Conservation (phyloP, 2,113 vertebrate species). For the Odontophorus gujanensis region DNA sequence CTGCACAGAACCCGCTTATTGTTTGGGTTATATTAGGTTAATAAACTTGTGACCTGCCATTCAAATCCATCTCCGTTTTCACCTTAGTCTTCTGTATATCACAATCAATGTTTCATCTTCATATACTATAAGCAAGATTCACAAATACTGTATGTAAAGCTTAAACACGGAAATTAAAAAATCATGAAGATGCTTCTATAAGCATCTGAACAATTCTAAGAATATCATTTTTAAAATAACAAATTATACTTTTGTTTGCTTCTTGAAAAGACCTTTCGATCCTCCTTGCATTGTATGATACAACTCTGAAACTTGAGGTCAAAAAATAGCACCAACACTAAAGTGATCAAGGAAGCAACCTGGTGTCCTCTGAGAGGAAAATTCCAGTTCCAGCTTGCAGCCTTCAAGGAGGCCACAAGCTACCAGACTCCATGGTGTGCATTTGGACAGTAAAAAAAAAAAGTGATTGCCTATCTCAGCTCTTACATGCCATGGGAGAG, state of each 20-base stretch:
- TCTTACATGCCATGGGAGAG: background rate
- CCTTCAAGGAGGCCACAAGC: background rate
- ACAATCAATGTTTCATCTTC: background rate
- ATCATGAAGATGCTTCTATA: background rate
- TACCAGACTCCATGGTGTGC: background rate
- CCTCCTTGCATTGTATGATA: background rate
- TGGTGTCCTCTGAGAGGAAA: background rate
- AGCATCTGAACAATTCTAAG: background rate
- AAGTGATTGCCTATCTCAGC: background rate
- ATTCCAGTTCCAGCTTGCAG: background rate
- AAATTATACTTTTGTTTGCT: background rate
- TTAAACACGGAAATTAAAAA: slow-evolving; percentile 4
- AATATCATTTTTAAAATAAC: background rate
- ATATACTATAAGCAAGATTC: background rate
- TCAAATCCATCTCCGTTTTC: background rate
- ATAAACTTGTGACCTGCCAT: background rate
- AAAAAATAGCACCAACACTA: background rate
- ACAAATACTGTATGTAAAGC: background rate
- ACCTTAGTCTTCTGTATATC: background rate
- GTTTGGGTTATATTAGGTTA: background rate
- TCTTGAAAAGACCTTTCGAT: background rate
- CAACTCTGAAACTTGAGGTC: background rate
- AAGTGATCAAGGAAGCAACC: background rate
- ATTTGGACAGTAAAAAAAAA: background rate
- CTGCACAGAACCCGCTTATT: background rate